Evolutionary conservation across 2,888 invertebrate genomes (phyloP), one percentile per base, ranked within the genome.

Genomic region (Carpatolechia fugitivella): DNA sequence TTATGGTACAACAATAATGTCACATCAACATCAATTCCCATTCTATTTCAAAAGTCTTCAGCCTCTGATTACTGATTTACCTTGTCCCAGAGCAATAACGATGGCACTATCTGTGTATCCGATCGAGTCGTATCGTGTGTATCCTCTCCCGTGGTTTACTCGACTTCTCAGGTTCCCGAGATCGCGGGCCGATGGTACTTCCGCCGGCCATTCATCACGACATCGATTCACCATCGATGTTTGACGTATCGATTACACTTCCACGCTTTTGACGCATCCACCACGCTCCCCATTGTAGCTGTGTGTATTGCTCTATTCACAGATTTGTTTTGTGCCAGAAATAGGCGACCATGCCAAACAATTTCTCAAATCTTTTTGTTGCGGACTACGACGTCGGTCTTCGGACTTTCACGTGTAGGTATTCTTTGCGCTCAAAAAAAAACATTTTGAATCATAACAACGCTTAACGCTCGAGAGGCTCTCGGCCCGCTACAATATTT

Each of bases 141-240:
- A 52, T 18, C n/a, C n/a, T 20, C 18, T 41, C 41, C 60, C 62
- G 62, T 60, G 62, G 55, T 38, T 51, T 57, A 57, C 58, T 50
- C 51, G 40, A 52, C 57, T 59, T 58, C 61, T 65, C 61, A 63
- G 60, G 59, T 63, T 60, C 60, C 54, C 56, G 60, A 53, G 59
- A 57, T 62, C 65, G 64, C 68, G 66, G 69, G 68, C 70, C 68
- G 66, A 64, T 63, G 65, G 72, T 71, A 83, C 82, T 85, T 87
- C 86, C 87, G 87, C 69, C 75, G 74, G 66, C 78, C 79, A 85
- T 87, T 85, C 82, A 86, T 86, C 82, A 84, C 80, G 81, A 80
- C 81, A 81, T 83, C 82, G 82, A 87, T 82, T 75, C 74, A 73
- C 70, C 69, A 79, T 82, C 80, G 74, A 80, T 78, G 75, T 79